Conservation (phyloP, 2,888 invertebrate species). For the Nudaria mundana region DNA sequence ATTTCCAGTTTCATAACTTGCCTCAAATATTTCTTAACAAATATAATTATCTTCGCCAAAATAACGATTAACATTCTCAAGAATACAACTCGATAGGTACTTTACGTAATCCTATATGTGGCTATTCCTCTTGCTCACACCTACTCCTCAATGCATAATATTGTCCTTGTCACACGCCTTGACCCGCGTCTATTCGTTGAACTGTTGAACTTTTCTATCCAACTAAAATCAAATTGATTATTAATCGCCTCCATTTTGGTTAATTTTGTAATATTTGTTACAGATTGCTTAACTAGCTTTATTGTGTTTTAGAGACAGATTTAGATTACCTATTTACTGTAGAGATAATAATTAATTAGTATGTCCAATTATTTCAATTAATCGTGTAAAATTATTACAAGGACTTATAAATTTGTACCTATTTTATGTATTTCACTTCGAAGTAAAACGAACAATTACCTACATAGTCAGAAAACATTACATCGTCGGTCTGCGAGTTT, state of each 20-base stretch:
- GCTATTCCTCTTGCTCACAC: constrained; percentile 1
- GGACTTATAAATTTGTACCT: too few species aligned
- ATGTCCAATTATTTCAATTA: too few species aligned
- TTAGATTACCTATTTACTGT: too few species aligned
- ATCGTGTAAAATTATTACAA: too few species aligned
- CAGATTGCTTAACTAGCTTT: background rate
- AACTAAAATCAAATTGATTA: background rate
- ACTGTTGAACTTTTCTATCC: background rate
- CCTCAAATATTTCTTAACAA: background rate
- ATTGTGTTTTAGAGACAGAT: too few species aligned
- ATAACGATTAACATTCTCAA: background rate
- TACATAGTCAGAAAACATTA: too few species aligned
- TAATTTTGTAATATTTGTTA: background rate
- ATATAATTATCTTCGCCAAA: background rate
- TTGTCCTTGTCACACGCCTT: constrained; percentile 1
- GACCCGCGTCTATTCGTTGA: background rate
- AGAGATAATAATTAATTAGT: too few species aligned
- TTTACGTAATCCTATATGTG: background rate
- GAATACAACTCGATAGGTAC: background rate
- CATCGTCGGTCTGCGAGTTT: too few species aligned
- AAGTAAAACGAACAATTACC: too few species aligned
- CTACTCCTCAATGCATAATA: background rate
- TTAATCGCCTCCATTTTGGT: background rate
- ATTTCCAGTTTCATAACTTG: background rate
- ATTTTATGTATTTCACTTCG: too few species aligned